Percentiles rank a stretch among this genome's conserved stretches.
Evolutionary conservation across 2,888 invertebrate species (phyloP).

Genomic region (Epicampocera succincta): DNA sequence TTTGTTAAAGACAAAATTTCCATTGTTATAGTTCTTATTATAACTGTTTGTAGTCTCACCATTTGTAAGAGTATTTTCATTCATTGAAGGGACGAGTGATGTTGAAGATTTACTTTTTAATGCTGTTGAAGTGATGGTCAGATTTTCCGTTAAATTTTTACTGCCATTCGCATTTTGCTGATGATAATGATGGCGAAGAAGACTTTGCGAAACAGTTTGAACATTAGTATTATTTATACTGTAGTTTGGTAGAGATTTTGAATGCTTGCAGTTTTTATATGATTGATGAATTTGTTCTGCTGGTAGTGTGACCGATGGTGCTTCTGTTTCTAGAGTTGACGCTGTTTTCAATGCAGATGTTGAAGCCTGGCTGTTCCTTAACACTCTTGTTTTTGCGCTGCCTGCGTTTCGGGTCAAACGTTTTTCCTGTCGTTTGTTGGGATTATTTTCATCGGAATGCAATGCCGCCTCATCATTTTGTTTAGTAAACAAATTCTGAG

Average conservation of each 20-base stretch:
- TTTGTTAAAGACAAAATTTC: slow-evolving; percentile 19
- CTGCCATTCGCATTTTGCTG: slow-evolving; percentile 42
- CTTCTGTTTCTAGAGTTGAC: slow-evolving; percentile 32
- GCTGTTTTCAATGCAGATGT: slow-evolving; percentile 40
- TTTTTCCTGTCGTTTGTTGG: slow-evolving; percentile 67
- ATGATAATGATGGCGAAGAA: slow-evolving; percentile 54
- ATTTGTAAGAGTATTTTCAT: slow-evolving; percentile 46
- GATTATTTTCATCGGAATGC: slow-evolving; percentile 71
- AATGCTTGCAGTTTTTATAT: slow-evolving; percentile 66
- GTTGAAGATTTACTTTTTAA: slow-evolving; percentile 54
- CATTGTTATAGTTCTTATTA: slow-evolving; percentile 71
- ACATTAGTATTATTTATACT: slow-evolving; percentile 54
- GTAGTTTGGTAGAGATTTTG: slow-evolving; percentile 52
- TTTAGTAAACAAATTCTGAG: slow-evolving; percentile 9
- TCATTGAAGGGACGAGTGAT: slow-evolving; percentile 56
- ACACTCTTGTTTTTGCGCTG: slow-evolving; percentile 68
- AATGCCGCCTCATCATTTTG: slow-evolving; percentile 35
- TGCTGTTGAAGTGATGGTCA: background rate
- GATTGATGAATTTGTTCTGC: slow-evolving; percentile 49
- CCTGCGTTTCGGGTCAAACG: slow-evolving; percentile 76
- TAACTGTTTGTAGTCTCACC: slow-evolving; percentile 64
- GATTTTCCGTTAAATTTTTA: slow-evolving; percentile 59
- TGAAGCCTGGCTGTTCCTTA: slow-evolving; percentile 72
- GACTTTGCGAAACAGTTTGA: slow-evolving; percentile 44
- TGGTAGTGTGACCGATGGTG: background rate